Base-by-base conservation (phyloP, 1,140 invertebrate species). In the Coelopa frigida region DNA sequence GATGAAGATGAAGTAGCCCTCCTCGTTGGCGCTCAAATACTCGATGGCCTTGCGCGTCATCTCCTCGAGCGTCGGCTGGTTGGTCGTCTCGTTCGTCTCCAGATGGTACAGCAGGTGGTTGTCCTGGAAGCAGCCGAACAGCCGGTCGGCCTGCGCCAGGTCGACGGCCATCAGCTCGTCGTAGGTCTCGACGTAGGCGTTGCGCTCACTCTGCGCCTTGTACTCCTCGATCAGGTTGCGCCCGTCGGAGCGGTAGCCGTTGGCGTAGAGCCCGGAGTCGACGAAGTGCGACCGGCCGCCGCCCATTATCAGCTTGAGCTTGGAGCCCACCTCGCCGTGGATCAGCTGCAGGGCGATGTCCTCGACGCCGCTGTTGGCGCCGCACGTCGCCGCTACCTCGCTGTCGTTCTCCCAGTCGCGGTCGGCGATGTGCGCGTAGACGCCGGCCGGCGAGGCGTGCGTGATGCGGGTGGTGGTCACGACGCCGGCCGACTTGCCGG, bases 391-490 rank as follows among this genome's bases (percentile, higher is more conserved):
- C 33, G 54, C 21, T n/a, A 85, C 72, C 33, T 81, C 76, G 1
- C 70, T 71, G 59, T 89, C 82, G 52, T 75, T 79, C 70, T 91
- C 87, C 87, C 87, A 91, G 53, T 85, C 75, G 29, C 88, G 73
- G 54, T 82, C 71, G 1, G 85, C 75, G 1, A 75, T 72, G 54
- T 85, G 80, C 0, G 89, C 87, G 67, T 87, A 95, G 3, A 74
- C 69, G 5, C 75, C 75, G 0, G 83, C 79, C 0, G 87, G 86
- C 0, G 86, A 86, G 4, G 87, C 87, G 56, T 89, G 85, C 0
- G 85, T 89, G 2, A 89, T 74, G 20, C 85, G 74, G 0, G 86
- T 85, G 4, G 83, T 88, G 1, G 87, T 89, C 4, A 89, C 82
- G 3, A 88, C 20, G 61, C 73, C 65, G 11, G 79, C 80, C 22